These are phyloP conservation scores for Trichonephila inaurata DNA, from an alignment of 1,140 invertebrate species.

Conservation along the genomic window DNA sequence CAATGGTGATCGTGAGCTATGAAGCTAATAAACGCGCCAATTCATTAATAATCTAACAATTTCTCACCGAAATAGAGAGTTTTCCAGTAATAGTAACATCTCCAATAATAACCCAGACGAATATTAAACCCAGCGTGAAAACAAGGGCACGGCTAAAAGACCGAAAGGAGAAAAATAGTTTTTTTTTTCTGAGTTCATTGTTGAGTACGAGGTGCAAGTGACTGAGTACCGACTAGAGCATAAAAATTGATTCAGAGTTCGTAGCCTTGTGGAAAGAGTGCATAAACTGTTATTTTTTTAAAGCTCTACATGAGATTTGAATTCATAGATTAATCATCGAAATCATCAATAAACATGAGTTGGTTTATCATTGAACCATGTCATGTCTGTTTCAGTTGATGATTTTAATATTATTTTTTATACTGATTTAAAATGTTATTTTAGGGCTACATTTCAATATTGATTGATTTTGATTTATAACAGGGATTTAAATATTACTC, in stretches of 20 bases:
- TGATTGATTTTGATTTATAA: no score
- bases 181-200: conserved; percentile 24
- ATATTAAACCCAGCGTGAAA: conserved; percentile 46
- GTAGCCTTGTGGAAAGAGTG: not conserved
- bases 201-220: not conserved
- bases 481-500: no score
- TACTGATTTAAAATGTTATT: not conserved
- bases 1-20: not conserved
- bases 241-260: conserved; percentile 3
- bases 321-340: no score
- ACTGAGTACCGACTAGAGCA: not conserved
- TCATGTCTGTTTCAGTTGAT: not conserved
- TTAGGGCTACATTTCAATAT: no score
- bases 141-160: conserved; percentile 12
- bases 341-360: not conserved
- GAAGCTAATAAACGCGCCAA: not conserved
- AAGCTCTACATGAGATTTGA: not conserved
- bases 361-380: not conserved
- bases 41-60: conserved; percentile 36
- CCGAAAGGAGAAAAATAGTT: conserved; percentile 9
- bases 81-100: conserved; percentile 39
- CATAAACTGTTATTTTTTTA: not conserved
- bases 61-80: conserved; percentile 47
- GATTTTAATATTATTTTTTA: not conserved
- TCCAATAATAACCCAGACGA: conserved; percentile 37